Evolutionary conservation across 2,888 invertebrate genomes (phyloP).

Genomic region (Polia nebulosa): DNA sequence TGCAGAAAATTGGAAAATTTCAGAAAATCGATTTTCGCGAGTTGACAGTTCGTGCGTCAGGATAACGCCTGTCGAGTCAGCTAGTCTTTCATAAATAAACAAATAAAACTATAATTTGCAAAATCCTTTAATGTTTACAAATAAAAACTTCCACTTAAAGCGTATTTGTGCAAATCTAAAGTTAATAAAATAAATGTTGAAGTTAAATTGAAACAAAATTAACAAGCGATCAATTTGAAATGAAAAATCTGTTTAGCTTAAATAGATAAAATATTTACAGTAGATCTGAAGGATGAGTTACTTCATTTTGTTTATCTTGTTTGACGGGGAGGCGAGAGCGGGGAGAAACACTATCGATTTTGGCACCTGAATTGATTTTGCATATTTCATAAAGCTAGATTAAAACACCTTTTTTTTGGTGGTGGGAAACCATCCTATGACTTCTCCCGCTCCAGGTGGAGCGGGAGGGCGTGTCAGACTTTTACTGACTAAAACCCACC

Average conservation of each 20-base stretch:
- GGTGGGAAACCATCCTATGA: no score
- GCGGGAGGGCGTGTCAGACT: no score
- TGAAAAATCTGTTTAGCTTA: constrained; percentile 50
- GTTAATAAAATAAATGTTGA: constrained; percentile 49
- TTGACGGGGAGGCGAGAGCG: constrained; percentile 20
- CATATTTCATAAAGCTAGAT: not conserved
- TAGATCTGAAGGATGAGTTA: constrained; percentile 37
- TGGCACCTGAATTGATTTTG: constrained; percentile 3
- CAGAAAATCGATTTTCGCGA: no score
- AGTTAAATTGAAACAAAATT: constrained; percentile 50
- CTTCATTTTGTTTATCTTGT: constrained; percentile 50
- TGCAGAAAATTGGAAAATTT: no score
- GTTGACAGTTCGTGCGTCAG: no score
- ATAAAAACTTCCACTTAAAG: constrained; percentile 34
- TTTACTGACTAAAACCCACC: no score
- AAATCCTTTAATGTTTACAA: constrained; percentile 9
- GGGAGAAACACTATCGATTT: constrained; percentile 16
- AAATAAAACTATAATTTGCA: constrained; percentile 10
- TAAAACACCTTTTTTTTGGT: no score
- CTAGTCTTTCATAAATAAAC: not conserved
- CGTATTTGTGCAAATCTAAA: constrained; percentile 30
- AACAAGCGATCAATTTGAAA: constrained; percentile 52
- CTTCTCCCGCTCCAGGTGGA: no score
- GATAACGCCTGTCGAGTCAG: no score
- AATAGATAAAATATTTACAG: constrained; percentile 56